Evolutionary conservation across 2,113 vertebrate genomes (phyloP).

Genomic region (Archocentrus centrarchus): DNA sequence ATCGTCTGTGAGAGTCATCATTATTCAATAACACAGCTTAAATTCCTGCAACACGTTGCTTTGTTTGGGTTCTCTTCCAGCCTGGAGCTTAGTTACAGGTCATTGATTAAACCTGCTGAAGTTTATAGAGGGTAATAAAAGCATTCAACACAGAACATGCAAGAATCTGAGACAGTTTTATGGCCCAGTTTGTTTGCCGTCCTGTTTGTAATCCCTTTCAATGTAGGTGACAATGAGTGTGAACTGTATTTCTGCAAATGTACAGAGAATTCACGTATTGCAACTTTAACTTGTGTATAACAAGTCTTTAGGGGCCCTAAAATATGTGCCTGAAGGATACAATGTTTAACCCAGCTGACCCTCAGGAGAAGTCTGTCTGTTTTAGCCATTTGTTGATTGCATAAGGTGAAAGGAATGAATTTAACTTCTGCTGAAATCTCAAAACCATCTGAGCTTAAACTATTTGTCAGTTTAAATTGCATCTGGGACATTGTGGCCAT

Average conservation of each 20-base stretch:
- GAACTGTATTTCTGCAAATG: constrained; percentile 11
- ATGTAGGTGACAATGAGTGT: background rate
- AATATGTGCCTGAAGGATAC: constrained; percentile 7
- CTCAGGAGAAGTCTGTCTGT: constrained; percentile 41
- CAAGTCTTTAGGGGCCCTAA: constrained; percentile 14
- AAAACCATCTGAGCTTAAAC: constrained; percentile 19
- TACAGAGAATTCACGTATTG: constrained; percentile 5
- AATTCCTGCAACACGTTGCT: constrained; percentile 22
- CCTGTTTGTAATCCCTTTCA: constrained; percentile 34
- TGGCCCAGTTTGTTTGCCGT: constrained; percentile 36
- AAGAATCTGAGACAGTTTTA: constrained; percentile 58
- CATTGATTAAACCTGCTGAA: constrained; percentile 16
- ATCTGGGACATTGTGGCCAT: constrained; percentile 3
- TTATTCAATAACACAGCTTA: background rate
- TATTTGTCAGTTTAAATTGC: constrained; percentile 14
- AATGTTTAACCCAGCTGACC: constrained; percentile 28
- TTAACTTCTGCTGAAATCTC: constrained; percentile 32
- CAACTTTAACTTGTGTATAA: background rate
- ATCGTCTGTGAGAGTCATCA: background rate
- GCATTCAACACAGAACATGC: constrained; percentile 1
- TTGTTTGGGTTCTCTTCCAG: constrained; percentile 8
- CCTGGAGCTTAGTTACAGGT: constrained; percentile 34
- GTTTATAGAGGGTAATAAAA: constrained; percentile 56
- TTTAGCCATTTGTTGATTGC: constrained; percentile 40
- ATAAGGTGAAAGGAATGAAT: constrained; percentile 27